These are phyloP conservation scores for Brachirus orientalis DNA, from an alignment of 2,113 vertebrate species.

Conservation along the genomic window DNA sequence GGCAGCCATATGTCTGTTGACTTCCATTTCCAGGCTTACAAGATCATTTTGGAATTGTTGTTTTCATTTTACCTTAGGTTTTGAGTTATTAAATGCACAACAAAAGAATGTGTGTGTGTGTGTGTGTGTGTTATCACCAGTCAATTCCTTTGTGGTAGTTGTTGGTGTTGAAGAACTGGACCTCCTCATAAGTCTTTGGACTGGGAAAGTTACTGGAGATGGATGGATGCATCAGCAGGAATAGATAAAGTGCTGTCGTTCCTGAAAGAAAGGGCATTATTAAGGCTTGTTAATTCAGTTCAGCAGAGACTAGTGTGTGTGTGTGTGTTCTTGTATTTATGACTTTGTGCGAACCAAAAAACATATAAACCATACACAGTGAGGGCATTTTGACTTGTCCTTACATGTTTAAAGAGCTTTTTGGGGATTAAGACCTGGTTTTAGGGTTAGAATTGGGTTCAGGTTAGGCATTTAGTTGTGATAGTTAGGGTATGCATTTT, in stretches of 20 bases:
- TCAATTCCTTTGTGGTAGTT: constrained; percentile 99
- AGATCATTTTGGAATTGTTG: constrained; percentile 55
- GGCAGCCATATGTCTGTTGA: constrained; percentile 61
- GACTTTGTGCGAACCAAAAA: too few relatives aligned
- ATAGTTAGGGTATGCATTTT: too few relatives aligned
- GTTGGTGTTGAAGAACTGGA: constrained; percentile 99
- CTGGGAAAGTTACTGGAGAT: constrained; percentile 98
- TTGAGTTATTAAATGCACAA: constrained; percentile 23
- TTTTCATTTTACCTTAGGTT: constrained; percentile 33
- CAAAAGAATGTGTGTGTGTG: neutral
- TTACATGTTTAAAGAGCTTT: too few relatives aligned
- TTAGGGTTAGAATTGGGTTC: too few relatives aligned
- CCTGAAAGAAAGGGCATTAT: constrained; percentile 86
- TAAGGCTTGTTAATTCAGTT: constrained; percentile 70
- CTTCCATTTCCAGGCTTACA: constrained; percentile 43
- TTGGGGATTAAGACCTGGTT: too few relatives aligned
- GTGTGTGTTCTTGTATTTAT: too few relatives aligned
- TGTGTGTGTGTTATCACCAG: constrained; percentile 85
- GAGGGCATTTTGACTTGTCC: too few relatives aligned
- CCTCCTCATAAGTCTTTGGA: constrained; percentile 97
- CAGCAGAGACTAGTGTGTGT: constrained; percentile 44
- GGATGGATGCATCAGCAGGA: constrained; percentile 98
- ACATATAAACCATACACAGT: too few relatives aligned
- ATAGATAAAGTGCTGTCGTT: constrained; percentile 97
- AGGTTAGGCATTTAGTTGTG: too few relatives aligned